Base-by-base conservation (phyloP, 2,113 vertebrate species). In the Microtus ochrogaster region DNA sequence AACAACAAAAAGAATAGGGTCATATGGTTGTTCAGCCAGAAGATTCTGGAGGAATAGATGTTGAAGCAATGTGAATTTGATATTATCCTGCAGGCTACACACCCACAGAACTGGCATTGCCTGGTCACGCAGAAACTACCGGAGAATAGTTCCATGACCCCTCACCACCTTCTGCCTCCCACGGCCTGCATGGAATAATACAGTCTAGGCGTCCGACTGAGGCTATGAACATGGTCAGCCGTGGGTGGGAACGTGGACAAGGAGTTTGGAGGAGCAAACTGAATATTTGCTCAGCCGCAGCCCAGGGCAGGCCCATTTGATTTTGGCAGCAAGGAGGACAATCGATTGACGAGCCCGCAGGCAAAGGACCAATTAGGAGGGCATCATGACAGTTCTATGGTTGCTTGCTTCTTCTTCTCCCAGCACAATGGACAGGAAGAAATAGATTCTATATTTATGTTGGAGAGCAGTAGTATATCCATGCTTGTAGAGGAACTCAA, bases 281-380 rank as follows among this genome's bases (percentile, higher is more conserved):
- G 61, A 63, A 4, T 49, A 7, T 30, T 28, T 61, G 21, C 26
- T 77, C 1, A 17, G 28, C 68, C 13, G 0, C 22, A 30, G 36
- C 52, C n/a, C n/a, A n/a, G 88, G 61, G 49, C n/a, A 13, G 36
- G 55, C 76, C 90, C 19, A 21, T 88, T 81, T 95, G 84, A 84
- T 72, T 89, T 82, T 74, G 89, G 63, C 61, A 66, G 22, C 68
- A 24, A 7, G 41, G 44, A 41, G 36, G 84, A 95, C 22, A 74
- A 73, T 61, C 58, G 73, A 83, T 66, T 78, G 74, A 66, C 87
- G 52, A 82, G 52, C 52, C 91, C 39, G 2, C 17, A 66, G 91
- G 61, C 33, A 72, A 94, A 88, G 93, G 85, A 83, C 74, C 85
- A 92, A 65, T 90, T 92, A 95, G 73, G 92, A 95, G 61, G 39